phyloP scores from a whole-genome alignment of 2,113 vertebrate species.

The Strix uralensis region DNA sequence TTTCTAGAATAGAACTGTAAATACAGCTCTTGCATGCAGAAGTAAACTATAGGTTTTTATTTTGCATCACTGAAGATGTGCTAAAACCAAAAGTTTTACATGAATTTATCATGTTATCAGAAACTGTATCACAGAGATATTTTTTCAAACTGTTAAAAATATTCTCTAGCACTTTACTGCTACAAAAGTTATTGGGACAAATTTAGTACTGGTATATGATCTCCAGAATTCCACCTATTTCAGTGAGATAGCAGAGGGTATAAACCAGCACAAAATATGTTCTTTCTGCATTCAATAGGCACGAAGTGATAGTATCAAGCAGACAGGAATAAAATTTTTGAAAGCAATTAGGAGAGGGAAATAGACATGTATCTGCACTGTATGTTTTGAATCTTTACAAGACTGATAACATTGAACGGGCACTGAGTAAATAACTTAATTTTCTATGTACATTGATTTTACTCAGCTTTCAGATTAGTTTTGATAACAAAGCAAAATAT shows the following conservation, averaged over 20 bases:
- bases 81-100: background rate
- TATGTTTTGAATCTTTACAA: background rate
- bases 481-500: background rate
- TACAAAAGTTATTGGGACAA: background rate
- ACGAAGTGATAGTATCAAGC: background rate
- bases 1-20: background rate
- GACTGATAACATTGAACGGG: background rate
- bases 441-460: slow-evolving; percentile 12
- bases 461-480: background rate
- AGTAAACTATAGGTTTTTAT: background rate
- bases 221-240: background rate
- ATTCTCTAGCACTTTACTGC: background rate
- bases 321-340: background rate
- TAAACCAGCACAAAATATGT: background rate
- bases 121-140: background rate
- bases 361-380: background rate
- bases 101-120: background rate
- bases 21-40: background rate
- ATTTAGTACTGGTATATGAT: background rate
- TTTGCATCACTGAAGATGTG: background rate
- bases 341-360: background rate
- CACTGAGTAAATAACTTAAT: background rate
- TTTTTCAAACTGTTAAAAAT: background rate
- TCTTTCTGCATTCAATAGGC: background rate
- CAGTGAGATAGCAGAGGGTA: background rate